phyloP scores from a whole-genome alignment of 2,888 invertebrate genomes.

The Hedychridium roseum region DNA sequence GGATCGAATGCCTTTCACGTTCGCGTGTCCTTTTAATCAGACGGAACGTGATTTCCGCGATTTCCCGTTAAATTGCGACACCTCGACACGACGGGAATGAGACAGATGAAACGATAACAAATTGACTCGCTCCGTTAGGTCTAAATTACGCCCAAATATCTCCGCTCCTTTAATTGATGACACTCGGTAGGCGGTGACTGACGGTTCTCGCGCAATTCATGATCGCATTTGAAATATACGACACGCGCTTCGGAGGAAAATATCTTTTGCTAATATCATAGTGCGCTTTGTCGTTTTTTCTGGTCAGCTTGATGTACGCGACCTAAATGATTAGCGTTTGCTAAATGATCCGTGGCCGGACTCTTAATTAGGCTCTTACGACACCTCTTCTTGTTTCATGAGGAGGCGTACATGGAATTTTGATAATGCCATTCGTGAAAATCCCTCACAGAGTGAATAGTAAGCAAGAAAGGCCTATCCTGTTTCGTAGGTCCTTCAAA shows the following conservation, averaged over 20 bases:
- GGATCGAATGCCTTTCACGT: not conserved
- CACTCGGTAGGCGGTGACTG: slow-evolving; percentile 9
- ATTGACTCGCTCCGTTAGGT: slow-evolving; percentile 25
- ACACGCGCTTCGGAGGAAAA: too few species aligned
- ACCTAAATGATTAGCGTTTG: slow-evolving; percentile 29
- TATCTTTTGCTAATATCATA: too few species aligned
- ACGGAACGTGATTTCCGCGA: not conserved
- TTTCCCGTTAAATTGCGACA: slow-evolving; percentile 13
- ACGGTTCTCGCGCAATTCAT: too few species aligned
- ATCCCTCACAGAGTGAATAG: too few species aligned
- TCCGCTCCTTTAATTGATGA: slow-evolving; percentile 31
- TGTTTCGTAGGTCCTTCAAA: too few species aligned
- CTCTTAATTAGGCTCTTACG: slow-evolving; percentile 14
- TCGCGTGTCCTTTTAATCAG: not conserved
- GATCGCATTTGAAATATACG: too few species aligned
- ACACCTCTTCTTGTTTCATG: too few species aligned
- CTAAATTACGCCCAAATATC: slow-evolving; percentile 23
- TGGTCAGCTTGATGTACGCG: slow-evolving; percentile 19
- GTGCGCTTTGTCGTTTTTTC: too few species aligned
- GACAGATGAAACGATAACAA: slow-evolving; percentile 20
- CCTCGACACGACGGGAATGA: slow-evolving; percentile 1
- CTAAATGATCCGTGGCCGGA: slow-evolving; percentile 23
- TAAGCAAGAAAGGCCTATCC: too few species aligned
- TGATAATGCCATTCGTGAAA: too few species aligned
- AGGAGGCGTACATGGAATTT: too few species aligned